Conservation (phyloP, 2,113 vertebrate species). For the Tetrax tetrax region DNA sequence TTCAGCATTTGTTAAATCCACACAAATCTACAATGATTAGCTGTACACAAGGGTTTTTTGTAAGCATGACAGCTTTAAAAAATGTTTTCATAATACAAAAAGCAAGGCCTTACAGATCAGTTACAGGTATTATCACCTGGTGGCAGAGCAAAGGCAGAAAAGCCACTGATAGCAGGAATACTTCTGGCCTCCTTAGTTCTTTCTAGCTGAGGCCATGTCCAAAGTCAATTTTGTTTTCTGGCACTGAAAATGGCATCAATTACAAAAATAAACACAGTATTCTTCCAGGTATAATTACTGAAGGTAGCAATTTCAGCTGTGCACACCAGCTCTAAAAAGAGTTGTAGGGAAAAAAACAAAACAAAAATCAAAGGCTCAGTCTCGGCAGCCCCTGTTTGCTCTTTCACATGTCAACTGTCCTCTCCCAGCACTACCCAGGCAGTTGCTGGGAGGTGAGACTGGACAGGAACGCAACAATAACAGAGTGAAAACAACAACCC, state of each 20-base stretch:
- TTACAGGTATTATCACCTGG: not conserved
- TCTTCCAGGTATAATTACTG: slow-evolving; percentile 11
- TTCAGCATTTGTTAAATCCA: slow-evolving; percentile 17
- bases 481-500: not conserved
- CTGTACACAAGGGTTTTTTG: not conserved
- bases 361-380: not conserved
- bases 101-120: not conserved
- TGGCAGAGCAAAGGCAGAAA: not conserved
- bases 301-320: not conserved
- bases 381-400: not conserved
- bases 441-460: slow-evolving; percentile 20
- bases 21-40: not conserved
- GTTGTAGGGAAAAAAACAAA: not conserved
- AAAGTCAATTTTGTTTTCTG: not conserved
- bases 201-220: not conserved
- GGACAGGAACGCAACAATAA: not conserved
- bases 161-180: not conserved
- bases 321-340: not conserved
- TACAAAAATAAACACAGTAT: not conserved
- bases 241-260: not conserved
- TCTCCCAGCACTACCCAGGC: not conserved
- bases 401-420: not conserved
- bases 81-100: not conserved
- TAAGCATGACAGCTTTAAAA: not conserved
- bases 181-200: not conserved